Conservation (phyloP, 2,797 vertebrate genomes). For the Ctenosaura bakeri region DNA sequence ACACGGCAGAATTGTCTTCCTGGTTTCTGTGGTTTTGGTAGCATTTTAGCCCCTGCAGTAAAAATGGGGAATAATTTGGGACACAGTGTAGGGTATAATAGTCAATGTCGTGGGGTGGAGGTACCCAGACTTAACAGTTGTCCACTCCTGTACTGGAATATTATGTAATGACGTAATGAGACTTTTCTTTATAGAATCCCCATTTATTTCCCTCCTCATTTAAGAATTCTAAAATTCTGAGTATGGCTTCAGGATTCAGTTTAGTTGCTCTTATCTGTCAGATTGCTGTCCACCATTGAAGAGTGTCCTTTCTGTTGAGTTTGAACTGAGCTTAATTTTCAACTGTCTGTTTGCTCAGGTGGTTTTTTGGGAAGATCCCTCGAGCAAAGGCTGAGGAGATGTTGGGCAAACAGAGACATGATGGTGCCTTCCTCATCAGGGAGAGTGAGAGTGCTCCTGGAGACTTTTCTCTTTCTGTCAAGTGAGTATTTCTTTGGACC, state of each 20-base stretch:
- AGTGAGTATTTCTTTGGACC: constrained; percentile 84
- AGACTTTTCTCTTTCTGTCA: constrained; percentile 98
- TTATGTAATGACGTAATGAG: neutral
- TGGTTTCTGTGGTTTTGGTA: no score
- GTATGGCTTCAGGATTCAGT: neutral
- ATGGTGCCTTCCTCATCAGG: constrained; percentile 97
- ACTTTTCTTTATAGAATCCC: neutral
- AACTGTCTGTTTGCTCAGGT: constrained; percentile 80
- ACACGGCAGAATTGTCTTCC: no score
- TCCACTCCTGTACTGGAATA: neutral
- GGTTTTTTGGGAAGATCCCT: constrained; percentile 99
- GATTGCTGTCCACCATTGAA: neutral
- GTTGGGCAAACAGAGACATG: constrained; percentile 98
- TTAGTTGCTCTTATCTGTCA: neutral
- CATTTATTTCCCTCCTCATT: neutral
- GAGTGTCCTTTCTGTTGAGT: neutral
- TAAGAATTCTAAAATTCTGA: neutral
- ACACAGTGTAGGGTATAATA: no score
- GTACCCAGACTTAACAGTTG: no score
- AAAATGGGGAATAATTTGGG: no score
- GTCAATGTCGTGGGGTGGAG: no score
- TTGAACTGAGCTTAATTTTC: constrained; percentile 28
- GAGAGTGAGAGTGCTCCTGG: constrained; percentile 99
- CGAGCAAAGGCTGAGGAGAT: constrained; percentile 98
- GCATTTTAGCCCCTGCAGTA: no score